Evolutionary conservation across 1,140 invertebrate species (phyloP).

Genomic region (Bombus impatiens): DNA sequence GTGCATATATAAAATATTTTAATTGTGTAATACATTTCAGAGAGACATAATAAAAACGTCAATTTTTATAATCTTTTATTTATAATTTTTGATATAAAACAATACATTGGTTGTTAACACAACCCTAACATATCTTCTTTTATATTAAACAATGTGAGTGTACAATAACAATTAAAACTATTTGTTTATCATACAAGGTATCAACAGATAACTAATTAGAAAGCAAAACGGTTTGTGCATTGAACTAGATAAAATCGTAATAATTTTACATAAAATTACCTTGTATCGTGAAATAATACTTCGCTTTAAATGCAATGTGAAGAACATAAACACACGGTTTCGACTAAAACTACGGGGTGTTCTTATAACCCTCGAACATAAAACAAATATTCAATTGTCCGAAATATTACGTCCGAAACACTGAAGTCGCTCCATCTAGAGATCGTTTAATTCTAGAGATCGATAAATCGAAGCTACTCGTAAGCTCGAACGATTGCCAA

Average conservation of each 20-base stretch:
- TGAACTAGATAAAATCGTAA: constrained; percentile 18
- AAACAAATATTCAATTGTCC: too few relatives aligned
- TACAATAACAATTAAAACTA: constrained; percentile 24
- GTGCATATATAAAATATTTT: background rate
- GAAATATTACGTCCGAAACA: too few relatives aligned
- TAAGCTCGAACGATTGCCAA: too few relatives aligned
- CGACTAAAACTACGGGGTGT: too few relatives aligned
- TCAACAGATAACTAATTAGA: constrained; percentile 5
- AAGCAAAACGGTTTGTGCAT: constrained; percentile 2
- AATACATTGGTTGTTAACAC: constrained; percentile 23
- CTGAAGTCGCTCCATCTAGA: too few relatives aligned
- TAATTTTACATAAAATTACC: background rate
- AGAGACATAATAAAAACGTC: background rate
- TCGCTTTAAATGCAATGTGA: background rate
- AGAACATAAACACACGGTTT: background rate
- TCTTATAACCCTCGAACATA: too few relatives aligned
- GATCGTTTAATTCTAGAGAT: too few relatives aligned
- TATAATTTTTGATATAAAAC: constrained; percentile 49
- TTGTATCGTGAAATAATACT: background rate
- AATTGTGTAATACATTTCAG: background rate
- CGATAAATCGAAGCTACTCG: too few relatives aligned
- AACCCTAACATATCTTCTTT: background rate
- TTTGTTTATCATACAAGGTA: constrained; percentile 38
- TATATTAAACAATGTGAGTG: background rate
- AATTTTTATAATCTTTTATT: constrained; percentile 48